phyloP scores from a whole-genome alignment of 2,113 vertebrate genomes.

The Junco hyemalis region DNA sequence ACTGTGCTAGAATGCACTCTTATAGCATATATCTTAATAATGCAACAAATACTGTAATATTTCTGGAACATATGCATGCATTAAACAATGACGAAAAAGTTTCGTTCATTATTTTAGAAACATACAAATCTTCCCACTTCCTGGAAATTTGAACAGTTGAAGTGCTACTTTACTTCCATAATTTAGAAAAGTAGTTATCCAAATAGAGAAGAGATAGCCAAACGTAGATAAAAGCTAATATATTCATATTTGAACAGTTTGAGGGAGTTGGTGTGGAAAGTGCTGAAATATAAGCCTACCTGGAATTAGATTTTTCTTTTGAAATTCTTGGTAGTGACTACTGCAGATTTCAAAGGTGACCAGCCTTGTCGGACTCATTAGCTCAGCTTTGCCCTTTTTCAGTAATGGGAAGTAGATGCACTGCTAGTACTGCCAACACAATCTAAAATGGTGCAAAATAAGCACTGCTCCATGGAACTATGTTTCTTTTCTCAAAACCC shows the following conservation, averaged over 20 bases:
- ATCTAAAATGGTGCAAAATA: slow-evolving; percentile 21
- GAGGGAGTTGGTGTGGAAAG: background rate
- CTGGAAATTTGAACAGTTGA: background rate
- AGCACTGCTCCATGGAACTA: slow-evolving; percentile 10
- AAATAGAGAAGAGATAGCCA: background rate
- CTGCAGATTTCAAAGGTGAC: background rate
- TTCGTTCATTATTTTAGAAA: background rate
- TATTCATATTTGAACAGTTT: background rate
- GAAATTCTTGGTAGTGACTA: background rate
- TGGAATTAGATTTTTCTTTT: background rate
- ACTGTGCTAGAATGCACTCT: background rate
- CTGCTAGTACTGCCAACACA: slow-evolving; percentile 8
- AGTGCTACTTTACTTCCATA: background rate
- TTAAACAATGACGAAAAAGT: background rate
- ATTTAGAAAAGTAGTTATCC: background rate
- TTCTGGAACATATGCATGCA: background rate
- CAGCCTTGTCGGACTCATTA: background rate
- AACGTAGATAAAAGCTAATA: background rate
- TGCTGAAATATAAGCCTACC: background rate
- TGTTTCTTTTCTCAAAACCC: slow-evolving; percentile 10
- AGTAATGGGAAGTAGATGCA: background rate
- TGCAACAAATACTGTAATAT: background rate
- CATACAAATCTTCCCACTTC: background rate
- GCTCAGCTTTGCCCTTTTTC: slow-evolving; percentile 15
- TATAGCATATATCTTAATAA: background rate